Evolutionary conservation across 35 echinoderm and acorn worm genomes (phyloP).

Genomic region (Heliocidaris tuberculata): DNA sequence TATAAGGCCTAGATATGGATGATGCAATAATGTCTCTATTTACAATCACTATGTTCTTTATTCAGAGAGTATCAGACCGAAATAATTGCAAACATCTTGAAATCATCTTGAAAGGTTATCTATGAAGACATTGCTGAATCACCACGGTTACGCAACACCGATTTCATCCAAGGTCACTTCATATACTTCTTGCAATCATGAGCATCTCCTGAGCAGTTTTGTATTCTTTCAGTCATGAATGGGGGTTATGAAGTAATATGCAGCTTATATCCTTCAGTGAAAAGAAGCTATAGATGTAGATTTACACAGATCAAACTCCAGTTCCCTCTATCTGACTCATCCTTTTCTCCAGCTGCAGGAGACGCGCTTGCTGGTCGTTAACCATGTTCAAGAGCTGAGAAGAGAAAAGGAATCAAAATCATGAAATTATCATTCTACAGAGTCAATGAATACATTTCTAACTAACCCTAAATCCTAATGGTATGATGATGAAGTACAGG

Average conservation of each 20-base stretch:
- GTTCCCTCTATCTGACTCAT: slow-evolving; percentile 30
- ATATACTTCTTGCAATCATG: not conserved
- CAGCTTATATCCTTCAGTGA: too few species aligned
- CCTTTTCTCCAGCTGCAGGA: slow-evolving; percentile 7
- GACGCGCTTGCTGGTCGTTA: slow-evolving; percentile 14
- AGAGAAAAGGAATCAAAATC: not conserved
- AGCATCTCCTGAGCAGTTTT: not conserved
- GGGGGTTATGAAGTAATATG: too few species aligned
- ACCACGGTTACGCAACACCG: not conserved
- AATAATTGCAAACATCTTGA: not conserved
- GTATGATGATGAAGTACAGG: not conserved
- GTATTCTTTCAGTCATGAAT: too few species aligned
- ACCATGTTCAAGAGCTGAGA: slow-evolving; percentile 35
- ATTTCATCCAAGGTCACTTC: not conserved
- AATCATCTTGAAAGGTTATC: not conserved
- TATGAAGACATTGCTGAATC: not conserved
- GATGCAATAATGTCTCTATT: not conserved
- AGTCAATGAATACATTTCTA: not conserved
- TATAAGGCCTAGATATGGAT: not conserved
- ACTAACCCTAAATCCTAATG: not conserved
- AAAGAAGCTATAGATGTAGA: not conserved
- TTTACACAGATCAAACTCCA: not conserved
- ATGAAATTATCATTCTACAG: not conserved
- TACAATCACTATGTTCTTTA: not conserved
- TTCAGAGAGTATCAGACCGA: not conserved